Conservation (phyloP, 1,140 invertebrate genomes). For the Megalonaias nervosa region DNA sequence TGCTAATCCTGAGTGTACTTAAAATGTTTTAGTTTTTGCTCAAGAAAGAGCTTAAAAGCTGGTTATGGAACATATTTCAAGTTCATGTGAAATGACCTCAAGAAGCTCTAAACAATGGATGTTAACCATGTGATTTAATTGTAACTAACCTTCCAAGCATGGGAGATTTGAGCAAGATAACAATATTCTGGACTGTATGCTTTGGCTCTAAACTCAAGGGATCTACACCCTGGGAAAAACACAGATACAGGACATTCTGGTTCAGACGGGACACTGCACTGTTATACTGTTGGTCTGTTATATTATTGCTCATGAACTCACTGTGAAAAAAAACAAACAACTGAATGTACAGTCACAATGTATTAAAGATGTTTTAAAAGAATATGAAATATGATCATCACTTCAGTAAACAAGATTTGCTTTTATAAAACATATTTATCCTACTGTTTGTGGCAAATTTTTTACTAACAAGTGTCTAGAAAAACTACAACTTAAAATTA, state of each 20-base stretch:
- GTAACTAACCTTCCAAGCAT: conserved; percentile 79
- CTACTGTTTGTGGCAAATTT: no score
- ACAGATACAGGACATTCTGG: conserved; percentile 86
- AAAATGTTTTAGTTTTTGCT: no score
- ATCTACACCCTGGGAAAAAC: conserved; percentile 84
- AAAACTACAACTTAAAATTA: no score
- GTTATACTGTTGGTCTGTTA: conserved; percentile 82
- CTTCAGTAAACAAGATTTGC: not conserved
- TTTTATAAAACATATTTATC: not conserved
- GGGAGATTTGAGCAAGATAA: conserved; percentile 79
- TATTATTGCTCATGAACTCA: conserved; percentile 82
- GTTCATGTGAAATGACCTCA: no score
- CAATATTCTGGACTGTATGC: conserved; percentile 83
- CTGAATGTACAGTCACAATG: not conserved
- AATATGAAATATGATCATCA: not conserved
- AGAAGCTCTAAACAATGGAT: no score
- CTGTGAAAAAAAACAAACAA: conserved; percentile 72
- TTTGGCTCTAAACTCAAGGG: conserved; percentile 77
- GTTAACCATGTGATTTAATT: not conserved
- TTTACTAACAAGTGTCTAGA: no score
- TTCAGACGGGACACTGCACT: conserved; percentile 84
- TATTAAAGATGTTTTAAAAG: not conserved
- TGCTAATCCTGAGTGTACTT: no score
- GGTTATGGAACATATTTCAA: no score
- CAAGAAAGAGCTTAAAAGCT: no score